A percentile compares a stretch with the other conserved stretches of the same genome.
These are phyloP conservation scores for Spondyliosoma cantharus DNA, from an alignment of 2,797 vertebrate species.

Conservation along the genomic window DNA sequence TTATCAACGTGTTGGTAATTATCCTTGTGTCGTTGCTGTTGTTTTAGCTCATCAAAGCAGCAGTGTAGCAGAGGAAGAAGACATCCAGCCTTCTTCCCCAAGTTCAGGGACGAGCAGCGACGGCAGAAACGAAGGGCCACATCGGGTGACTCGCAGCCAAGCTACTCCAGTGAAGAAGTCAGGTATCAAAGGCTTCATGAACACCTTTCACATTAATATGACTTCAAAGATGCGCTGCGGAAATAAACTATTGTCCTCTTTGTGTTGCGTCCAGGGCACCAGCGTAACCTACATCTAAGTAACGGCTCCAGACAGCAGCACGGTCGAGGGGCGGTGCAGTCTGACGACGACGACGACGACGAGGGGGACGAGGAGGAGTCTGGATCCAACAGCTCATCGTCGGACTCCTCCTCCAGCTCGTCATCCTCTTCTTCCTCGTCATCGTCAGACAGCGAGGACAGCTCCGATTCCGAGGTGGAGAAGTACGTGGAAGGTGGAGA, in stretches of 20 bases:
- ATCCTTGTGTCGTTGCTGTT: slow-evolving; percentile 1
- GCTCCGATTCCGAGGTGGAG: slow-evolving; percentile 88
- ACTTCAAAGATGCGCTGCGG: background rate
- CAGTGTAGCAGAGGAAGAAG: slow-evolving; percentile 86
- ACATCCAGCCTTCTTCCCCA: slow-evolving; percentile 87
- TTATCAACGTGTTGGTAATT: background rate
- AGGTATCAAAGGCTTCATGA: slow-evolving; percentile 64
- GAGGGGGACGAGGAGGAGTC: slow-evolving; percentile 77
- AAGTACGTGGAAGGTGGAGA: slow-evolving; percentile 94
- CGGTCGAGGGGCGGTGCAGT: slow-evolving; percentile 51
- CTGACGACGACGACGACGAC: slow-evolving; percentile 82
- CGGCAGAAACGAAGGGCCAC: slow-evolving; percentile 79
- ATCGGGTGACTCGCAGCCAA: slow-evolving; percentile 84
- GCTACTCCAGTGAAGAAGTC: slow-evolving; percentile 84
- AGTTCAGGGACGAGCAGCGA: slow-evolving; percentile 84
- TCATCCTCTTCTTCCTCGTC: slow-evolving; percentile 85
- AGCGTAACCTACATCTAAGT: slow-evolving; percentile 81
- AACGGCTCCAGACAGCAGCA: slow-evolving; percentile 86
- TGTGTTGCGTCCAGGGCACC: slow-evolving; percentile 66
- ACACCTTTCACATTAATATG: background rate
- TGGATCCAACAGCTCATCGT: slow-evolving; percentile 83
- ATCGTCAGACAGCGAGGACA: slow-evolving; percentile 87
- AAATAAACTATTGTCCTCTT: slow-evolving; percentile 6
- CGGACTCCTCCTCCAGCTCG: slow-evolving; percentile 80
- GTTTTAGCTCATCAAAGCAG: slow-evolving; percentile 86